Evolutionary conservation across 2,797 vertebrate genomes (phyloP).

Genomic region (Alcedo atthis): DNA sequence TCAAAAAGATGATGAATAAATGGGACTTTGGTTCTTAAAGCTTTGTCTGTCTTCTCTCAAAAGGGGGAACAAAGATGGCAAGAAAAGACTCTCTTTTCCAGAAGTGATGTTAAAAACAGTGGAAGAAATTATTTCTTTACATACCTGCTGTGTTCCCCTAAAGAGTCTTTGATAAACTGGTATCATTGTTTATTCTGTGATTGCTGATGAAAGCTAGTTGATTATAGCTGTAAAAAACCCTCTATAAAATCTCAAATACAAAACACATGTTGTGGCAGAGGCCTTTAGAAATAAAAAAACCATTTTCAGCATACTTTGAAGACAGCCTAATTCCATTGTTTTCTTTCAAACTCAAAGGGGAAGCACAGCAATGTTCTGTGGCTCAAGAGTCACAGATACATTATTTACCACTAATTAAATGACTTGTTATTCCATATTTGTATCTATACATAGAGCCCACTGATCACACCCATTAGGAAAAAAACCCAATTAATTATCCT

Average conservation of each 20-base stretch:
- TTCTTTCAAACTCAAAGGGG: constrained; percentile 41
- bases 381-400: not conserved
- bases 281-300: constrained; percentile 50
- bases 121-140: constrained; percentile 38
- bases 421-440: not conserved
- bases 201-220: constrained; percentile 66
- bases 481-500: not conserved
- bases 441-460: not conserved
- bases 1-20: not conserved
- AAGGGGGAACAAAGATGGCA: not conserved
- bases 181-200: constrained; percentile 59
- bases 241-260: constrained; percentile 55
- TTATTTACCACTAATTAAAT: not conserved
- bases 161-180: constrained; percentile 48
- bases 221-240: constrained; percentile 53
- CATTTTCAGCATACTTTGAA: constrained; percentile 60
- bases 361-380: not conserved
- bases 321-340: constrained; percentile 50
- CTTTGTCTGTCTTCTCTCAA: not conserved
- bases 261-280: constrained; percentile 56
- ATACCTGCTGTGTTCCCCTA: constrained; percentile 41
- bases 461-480: not conserved
- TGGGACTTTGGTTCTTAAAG: not conserved
- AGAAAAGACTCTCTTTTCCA: not conserved
- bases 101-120: not conserved